These are phyloP conservation scores for Microtus richardsoni DNA, from an alignment of 2,113 vertebrate genomes.

Conservation along the genomic window DNA sequence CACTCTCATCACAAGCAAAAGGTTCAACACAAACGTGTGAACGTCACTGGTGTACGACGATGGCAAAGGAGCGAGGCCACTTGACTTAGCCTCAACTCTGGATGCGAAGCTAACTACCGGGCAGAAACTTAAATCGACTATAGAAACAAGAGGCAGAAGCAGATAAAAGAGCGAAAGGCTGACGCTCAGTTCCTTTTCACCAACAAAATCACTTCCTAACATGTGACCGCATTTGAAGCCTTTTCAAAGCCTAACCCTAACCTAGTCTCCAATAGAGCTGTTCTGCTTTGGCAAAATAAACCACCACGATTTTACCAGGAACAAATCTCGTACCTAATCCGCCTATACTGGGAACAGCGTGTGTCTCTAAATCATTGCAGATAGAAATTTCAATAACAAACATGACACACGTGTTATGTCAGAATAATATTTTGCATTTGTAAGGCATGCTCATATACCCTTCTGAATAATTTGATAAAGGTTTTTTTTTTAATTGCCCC, in stretches of 20 bases:
- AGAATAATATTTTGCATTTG: background rate
- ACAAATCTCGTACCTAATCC: background rate
- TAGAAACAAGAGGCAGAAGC: background rate
- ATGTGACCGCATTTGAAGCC: background rate
- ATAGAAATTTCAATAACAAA: conserved; percentile 9
- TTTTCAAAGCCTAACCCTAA: background rate
- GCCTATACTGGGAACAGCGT: background rate
- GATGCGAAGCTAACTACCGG: background rate
- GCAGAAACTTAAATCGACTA: background rate
- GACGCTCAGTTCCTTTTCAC: background rate
- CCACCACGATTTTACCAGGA: background rate
- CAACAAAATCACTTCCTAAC: background rate
- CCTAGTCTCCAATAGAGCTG: background rate
- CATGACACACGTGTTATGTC: background rate
- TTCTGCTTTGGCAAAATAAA: background rate
- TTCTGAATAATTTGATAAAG: background rate
- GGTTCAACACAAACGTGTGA: conserved; percentile 65
- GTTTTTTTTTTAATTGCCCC: background rate
- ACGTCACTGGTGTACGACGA: too few relatives aligned
- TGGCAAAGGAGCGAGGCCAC: background rate
- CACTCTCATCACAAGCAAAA: conserved; percentile 64
- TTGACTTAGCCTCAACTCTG: background rate
- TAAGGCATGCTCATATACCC: background rate
- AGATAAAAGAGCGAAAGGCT: background rate
- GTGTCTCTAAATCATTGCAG: background rate